These are phyloP conservation scores for Celastrina argiolus DNA, from an alignment of 2,888 invertebrate species.

Conservation along the genomic window DNA sequence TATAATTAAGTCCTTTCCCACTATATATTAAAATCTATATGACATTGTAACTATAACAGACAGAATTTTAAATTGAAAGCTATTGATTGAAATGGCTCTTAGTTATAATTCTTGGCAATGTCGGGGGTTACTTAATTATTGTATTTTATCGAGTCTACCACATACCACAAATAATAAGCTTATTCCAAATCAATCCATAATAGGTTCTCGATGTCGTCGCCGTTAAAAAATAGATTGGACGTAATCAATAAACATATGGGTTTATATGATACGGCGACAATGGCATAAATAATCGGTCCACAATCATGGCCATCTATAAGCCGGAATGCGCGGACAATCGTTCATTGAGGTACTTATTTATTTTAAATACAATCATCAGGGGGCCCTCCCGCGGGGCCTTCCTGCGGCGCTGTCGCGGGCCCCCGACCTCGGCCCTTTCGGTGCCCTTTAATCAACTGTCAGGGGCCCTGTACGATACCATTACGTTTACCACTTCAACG, in stretches of 20 bases:
- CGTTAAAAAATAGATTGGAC: conserved; percentile 19
- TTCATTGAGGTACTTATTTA: conserved; percentile 78
- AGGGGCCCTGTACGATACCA: conserved; percentile 63
- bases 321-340: conserved; percentile 70
- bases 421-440: conserved; percentile 72
- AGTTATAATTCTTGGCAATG: no score
- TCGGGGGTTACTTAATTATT: no score
- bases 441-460: conserved; percentile 78
- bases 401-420: conserved; percentile 73
- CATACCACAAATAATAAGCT: background rate
- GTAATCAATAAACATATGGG: background rate
- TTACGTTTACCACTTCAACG: conserved; percentile 38
- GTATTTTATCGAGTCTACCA: background rate
- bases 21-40: no score
- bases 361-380: conserved; percentile 78
- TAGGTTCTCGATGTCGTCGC: background rate
- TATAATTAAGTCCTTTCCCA: no score
- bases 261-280: conserved; percentile 29
- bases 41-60: no score
- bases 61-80: no score
- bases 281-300: conserved; percentile 53
- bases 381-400: conserved; percentile 64
- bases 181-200: background rate
- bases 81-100: no score
- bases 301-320: conserved; percentile 54